Conservation (phyloP, 1,140 invertebrate species). For the Drosophila parabipectinata region DNA sequence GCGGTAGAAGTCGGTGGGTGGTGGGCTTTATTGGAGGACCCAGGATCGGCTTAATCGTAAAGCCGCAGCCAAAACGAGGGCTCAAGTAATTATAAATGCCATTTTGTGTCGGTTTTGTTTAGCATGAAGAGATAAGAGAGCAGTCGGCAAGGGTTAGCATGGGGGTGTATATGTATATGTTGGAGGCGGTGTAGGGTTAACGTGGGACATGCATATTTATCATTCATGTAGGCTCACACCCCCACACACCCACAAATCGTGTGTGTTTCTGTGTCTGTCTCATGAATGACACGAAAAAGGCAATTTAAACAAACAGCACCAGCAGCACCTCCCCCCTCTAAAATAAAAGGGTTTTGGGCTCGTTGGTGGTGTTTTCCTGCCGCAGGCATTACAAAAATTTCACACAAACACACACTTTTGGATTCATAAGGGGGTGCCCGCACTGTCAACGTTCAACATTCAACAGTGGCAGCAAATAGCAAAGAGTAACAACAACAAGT, state of each 20-base stretch:
- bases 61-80: slow-evolving; percentile 48
- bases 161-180: background rate
- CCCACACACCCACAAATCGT: slow-evolving; percentile 45
- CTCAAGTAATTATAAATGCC: slow-evolving; percentile 71
- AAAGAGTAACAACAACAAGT: background rate
- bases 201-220: slow-evolving; percentile 62
- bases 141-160: slow-evolving; percentile 11
- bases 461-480: slow-evolving; percentile 3
- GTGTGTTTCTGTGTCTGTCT: slow-evolving; percentile 9
- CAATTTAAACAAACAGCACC: slow-evolving; percentile 59
- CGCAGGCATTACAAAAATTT: slow-evolving; percentile 70
- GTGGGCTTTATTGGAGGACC: background rate
- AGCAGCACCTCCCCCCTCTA: too few relatives aligned
- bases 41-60: slow-evolving; percentile 54
- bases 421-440: background rate
- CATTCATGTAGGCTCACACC: slow-evolving; percentile 63
- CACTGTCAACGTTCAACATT: background rate
- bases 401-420: slow-evolving; percentile 34
- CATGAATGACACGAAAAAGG: slow-evolving; percentile 62
- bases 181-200: slow-evolving; percentile 16
- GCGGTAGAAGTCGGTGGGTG: background rate
- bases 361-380: slow-evolving; percentile 40
- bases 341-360: too few relatives aligned
- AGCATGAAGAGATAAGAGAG: slow-evolving; percentile 58
- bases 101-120: slow-evolving; percentile 52